These are phyloP conservation scores for Nyctalus aviator DNA, from an alignment of 2,797 vertebrate genomes.

Conservation along the genomic window DNA sequence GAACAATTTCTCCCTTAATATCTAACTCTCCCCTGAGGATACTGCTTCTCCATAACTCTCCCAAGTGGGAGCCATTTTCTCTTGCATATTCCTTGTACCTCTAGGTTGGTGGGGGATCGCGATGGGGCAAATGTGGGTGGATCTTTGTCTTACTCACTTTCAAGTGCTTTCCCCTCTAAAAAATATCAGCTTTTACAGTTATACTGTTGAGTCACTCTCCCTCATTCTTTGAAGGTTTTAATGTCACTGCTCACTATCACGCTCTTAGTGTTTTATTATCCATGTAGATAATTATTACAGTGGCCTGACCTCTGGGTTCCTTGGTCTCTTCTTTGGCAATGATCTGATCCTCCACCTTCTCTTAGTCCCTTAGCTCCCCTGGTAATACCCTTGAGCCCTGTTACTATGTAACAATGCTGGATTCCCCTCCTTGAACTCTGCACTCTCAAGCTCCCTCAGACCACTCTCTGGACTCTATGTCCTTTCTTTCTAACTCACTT, in stretches of 20 bases:
- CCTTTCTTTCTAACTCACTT: conserved; percentile 6
- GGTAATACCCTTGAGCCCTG: too few relatives aligned
- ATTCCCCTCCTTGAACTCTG: neutral
- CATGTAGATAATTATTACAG: neutral
- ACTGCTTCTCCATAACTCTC: neutral
- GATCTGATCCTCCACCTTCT: neutral
- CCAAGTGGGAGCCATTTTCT: neutral
- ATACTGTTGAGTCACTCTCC: neutral
- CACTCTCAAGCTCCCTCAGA: neutral
- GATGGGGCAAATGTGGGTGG: neutral
- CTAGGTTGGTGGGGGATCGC: accelerated
- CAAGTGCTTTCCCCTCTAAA: neutral
- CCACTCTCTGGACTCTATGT: too few relatives aligned
- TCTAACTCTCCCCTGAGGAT: conserved; percentile 49
- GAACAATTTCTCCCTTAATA: conserved; percentile 70
- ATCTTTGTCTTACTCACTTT: neutral
- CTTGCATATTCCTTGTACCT: neutral
- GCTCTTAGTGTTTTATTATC: neutral
- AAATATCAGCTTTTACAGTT: neutral
- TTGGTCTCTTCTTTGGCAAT: neutral
- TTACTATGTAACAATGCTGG: neutral
- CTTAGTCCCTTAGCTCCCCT: neutral
- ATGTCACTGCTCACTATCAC: neutral
- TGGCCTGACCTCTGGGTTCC: too few relatives aligned
- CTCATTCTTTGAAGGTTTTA: neutral